These are phyloP conservation scores for Grammomys dolichurus DNA, from an alignment of 2,113 vertebrate species.

Conservation along the genomic window DNA sequence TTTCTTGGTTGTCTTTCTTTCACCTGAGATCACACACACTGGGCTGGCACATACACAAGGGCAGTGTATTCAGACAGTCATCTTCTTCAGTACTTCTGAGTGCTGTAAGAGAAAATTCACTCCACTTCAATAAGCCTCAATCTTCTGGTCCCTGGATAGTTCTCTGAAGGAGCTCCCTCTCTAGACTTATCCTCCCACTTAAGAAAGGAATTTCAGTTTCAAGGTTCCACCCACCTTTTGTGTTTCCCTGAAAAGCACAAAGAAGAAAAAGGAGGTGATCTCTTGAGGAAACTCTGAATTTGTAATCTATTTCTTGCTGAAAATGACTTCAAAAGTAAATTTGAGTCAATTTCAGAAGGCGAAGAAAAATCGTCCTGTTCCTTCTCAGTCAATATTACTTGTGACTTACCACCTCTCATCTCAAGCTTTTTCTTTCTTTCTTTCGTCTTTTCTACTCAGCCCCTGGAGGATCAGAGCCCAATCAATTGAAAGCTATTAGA, in stretches of 20 bases:
- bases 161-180: constrained; percentile 38
- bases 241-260: constrained; percentile 49
- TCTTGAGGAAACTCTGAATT: constrained; percentile 51
- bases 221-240: background rate
- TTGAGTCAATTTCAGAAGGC: constrained; percentile 60
- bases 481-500: constrained; percentile 38
- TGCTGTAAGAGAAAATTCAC: constrained; percentile 13
- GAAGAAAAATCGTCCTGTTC: constrained; percentile 62
- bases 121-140: constrained; percentile 4
- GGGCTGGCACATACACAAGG: background rate
- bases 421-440: background rate
- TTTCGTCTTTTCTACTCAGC: background rate
- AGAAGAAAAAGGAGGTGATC: constrained; percentile 12
- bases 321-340: constrained; percentile 76
- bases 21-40: background rate
- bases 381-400: constrained; percentile 58
- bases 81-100: constrained; percentile 31
- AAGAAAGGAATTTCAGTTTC: constrained; percentile 47
- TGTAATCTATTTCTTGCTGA: constrained; percentile 60
- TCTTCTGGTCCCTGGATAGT: background rate
- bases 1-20: background rate
- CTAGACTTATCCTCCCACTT: constrained; percentile 36
- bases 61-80: background rate
- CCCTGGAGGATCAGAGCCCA: background rate
- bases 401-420: constrained; percentile 47